Percentiles rank a stretch among this genome's conserved stretches.
phyloP scores from a whole-genome alignment of 2,888 invertebrate genomes.

The Caenorhabditis drosophilae region DNA sequence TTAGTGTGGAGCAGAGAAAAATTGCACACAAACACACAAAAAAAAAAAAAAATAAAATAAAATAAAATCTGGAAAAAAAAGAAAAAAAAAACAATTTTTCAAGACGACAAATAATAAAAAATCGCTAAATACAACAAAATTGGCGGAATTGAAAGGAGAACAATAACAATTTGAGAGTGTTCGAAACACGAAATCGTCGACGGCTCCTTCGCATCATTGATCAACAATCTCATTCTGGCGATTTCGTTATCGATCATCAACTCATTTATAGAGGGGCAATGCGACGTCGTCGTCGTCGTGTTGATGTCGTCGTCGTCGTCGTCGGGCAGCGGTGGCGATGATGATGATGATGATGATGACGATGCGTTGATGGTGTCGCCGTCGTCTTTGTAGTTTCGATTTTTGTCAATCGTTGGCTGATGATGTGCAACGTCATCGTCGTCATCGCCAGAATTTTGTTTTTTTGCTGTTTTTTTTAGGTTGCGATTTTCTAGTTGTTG shows the following conservation, averaged over 20 bases:
- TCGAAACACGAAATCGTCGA: no score
- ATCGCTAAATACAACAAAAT: constrained; percentile 21
- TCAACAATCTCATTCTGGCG: not conserved
- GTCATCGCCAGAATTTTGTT: constrained; percentile 5
- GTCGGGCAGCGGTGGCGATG: constrained; percentile 20
- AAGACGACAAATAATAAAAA: no score
- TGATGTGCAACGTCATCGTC: constrained; percentile 25
- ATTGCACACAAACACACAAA: no score
- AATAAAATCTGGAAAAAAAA: no score
- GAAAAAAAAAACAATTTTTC: no score
- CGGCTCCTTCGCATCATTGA: no score
- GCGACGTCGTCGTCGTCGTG: constrained; percentile 12
- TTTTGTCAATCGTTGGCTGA: no score
- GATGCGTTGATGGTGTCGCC: constrained; percentile 1
- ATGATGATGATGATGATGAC: constrained; percentile 2
- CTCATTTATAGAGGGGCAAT: constrained; percentile 5
- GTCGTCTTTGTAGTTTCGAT: no score
- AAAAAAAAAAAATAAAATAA: no score
- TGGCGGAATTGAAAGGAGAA: constrained; percentile 27
- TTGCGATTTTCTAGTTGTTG: constrained; percentile 3
- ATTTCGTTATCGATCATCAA: constrained; percentile 5
- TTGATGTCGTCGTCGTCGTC: constrained; percentile 13
- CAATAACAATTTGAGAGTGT: constrained; percentile 26
- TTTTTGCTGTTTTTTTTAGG: not conserved
- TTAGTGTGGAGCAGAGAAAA: no score